A percentile compares a stretch with the other conserved stretches of the same genome.
phyloP scores from a whole-genome alignment of 2,888 invertebrate species.

The Luffia ferchaultella region DNA sequence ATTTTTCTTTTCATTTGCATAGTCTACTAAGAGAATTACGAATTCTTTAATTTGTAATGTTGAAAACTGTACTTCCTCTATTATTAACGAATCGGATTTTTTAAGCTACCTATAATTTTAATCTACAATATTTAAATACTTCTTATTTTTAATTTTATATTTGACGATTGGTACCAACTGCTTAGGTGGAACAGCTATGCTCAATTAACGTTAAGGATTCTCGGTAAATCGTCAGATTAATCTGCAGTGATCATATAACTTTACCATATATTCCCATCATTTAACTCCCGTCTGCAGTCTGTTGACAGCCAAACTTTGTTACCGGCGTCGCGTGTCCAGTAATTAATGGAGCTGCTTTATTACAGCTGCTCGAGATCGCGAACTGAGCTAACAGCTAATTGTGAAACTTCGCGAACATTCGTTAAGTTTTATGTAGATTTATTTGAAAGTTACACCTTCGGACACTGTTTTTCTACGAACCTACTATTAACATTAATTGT shows the following conservation, averaged over 20 bases:
- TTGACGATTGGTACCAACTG: too few relatives aligned
- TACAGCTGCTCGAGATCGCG: constrained; percentile 7
- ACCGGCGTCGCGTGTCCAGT: constrained; percentile 15
- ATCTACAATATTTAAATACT: not conserved
- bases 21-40: too few relatives aligned
- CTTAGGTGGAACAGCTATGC: constrained; percentile 2
- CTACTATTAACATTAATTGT: too few relatives aligned
- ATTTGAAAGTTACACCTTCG: constrained; percentile 3
- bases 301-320: constrained; percentile 32
- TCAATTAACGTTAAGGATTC: constrained; percentile 1
- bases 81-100: not conserved
- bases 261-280: not conserved
- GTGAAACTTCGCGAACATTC: constrained; percentile 31
- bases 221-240: not conserved
- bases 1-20: too few relatives aligned
- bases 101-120: not conserved
- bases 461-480: not conserved
- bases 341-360: constrained; percentile 11
- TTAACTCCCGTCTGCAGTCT: constrained; percentile 7
- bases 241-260: not conserved
- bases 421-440: constrained; percentile 12
- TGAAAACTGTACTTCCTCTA: not conserved
- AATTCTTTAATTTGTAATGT: not conserved
- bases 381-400: constrained; percentile 26
- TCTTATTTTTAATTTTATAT: too few relatives aligned